phyloP scores from a whole-genome alignment of 2,113 vertebrate genomes.

The Nycticryphes semicollaris region DNA sequence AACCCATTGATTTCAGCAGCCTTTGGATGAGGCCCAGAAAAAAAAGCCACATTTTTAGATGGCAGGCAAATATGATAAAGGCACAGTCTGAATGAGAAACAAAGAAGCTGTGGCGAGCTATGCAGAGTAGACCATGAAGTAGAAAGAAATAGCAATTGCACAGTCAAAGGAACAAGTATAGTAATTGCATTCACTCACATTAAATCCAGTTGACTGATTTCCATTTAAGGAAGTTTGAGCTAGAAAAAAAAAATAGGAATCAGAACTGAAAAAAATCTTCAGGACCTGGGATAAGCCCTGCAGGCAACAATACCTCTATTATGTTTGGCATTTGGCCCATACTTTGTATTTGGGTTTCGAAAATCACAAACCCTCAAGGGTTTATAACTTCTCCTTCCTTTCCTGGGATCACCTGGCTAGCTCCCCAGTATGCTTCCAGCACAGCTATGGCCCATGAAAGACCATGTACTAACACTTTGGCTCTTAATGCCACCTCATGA shows the following conservation, averaged over 20 bases:
- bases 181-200: background rate
- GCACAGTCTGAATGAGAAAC: background rate
- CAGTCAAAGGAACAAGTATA: background rate
- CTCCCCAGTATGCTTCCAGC: background rate
- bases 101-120: background rate
- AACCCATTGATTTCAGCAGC: background rate
- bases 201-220: background rate
- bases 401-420: background rate
- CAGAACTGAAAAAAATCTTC: background rate
- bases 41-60: slow-evolving; percentile 10
- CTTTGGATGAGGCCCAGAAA: slow-evolving; percentile 1
- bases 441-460: background rate
- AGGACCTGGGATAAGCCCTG: background rate
- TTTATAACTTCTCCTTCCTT: background rate
- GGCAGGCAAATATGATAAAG: background rate
- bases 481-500: background rate
- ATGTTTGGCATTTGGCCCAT: background rate
- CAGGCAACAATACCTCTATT: background rate
- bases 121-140: background rate
- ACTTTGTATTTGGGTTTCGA: background rate
- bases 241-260: background rate
- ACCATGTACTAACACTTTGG: background rate
- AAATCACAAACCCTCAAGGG: background rate
- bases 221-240: background rate
- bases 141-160: background rate